Conservation (phyloP, 1,140 invertebrate species). For the Plectrocnemia conspersa region DNA sequence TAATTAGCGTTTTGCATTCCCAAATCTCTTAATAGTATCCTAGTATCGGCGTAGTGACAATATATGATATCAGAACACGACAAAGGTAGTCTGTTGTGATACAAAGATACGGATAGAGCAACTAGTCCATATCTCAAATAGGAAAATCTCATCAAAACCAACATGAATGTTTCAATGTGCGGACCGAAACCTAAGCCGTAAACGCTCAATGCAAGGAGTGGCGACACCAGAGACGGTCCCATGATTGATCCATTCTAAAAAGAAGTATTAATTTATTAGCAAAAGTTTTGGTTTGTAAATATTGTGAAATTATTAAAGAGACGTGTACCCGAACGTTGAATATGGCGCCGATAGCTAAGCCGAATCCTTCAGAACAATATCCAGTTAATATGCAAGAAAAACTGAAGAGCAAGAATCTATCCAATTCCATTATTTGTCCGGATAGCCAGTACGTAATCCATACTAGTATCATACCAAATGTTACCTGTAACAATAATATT, state of each 20-base stretch:
- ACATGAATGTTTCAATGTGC: conserved; percentile 53
- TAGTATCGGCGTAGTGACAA: conserved; percentile 54
- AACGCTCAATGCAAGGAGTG: conserved; percentile 56
- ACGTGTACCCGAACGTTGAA: conserved; percentile 54
- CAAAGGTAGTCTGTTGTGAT: conserved; percentile 41
- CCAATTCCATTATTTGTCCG: conserved; percentile 53
- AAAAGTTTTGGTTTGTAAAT: too few relatives aligned
- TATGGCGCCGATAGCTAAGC: conserved; percentile 56
- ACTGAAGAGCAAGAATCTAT: conserved; percentile 54
- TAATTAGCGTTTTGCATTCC: conserved; percentile 44
- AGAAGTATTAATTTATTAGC: conserved; percentile 30
- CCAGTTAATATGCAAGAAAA: conserved; percentile 51
- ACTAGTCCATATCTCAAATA: conserved; percentile 57
- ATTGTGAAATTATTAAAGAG: too few relatives aligned
- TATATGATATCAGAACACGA: conserved; percentile 53
- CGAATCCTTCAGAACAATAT: conserved; percentile 59
- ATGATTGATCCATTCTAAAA: conserved; percentile 60
- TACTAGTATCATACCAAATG: conserved; percentile 54
- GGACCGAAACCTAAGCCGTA: conserved; percentile 62
- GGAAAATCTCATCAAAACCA: conserved; percentile 54
- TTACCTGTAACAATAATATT: conserved; percentile 39
- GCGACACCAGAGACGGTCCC: conserved; percentile 54
- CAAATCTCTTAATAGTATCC: conserved; percentile 50
- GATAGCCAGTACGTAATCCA: conserved; percentile 54
- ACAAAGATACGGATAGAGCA: conserved; percentile 46